phyloP scores from a whole-genome alignment of 1,140 invertebrate genomes.

The Acromyrmex heyeri region DNA sequence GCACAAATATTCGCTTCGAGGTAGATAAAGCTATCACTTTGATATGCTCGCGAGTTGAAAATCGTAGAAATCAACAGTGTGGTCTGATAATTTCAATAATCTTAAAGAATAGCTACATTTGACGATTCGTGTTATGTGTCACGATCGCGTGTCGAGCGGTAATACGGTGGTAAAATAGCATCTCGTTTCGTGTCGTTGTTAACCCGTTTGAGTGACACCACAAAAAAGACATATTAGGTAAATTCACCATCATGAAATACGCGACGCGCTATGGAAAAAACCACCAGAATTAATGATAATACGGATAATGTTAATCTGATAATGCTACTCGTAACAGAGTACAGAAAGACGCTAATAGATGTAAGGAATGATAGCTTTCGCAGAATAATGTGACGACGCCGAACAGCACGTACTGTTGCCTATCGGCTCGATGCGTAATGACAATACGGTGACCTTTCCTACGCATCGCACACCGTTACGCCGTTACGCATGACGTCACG shows the following conservation, averaged over 20 bases:
- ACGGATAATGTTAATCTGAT: not conserved
- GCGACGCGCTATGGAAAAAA: not conserved
- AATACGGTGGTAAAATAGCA: not conserved
- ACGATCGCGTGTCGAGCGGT: slow-evolving; percentile 11
- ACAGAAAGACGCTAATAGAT: not conserved
- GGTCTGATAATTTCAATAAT: not conserved
- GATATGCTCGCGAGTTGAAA: not conserved
- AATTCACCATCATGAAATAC: not conserved
- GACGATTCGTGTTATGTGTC: not conserved
- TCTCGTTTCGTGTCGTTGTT: not conserved
- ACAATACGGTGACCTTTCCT: no score
- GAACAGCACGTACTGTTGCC: no score
- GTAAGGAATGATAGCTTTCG: not conserved
- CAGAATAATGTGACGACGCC: not conserved
- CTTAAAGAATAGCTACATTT: not conserved
- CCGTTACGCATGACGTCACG: no score
- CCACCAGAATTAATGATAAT: not conserved
- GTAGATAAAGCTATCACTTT: not conserved
- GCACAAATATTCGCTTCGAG: not conserved
- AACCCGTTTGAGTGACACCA: not conserved
- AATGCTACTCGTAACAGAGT: not conserved
- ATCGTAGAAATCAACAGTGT: not conserved
- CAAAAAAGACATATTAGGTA: not conserved
- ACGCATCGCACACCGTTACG: no score
- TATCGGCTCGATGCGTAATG: no score